Base-by-base conservation (phyloP, 1,140 invertebrate genomes). In the Nasonia vitripennis region DNA sequence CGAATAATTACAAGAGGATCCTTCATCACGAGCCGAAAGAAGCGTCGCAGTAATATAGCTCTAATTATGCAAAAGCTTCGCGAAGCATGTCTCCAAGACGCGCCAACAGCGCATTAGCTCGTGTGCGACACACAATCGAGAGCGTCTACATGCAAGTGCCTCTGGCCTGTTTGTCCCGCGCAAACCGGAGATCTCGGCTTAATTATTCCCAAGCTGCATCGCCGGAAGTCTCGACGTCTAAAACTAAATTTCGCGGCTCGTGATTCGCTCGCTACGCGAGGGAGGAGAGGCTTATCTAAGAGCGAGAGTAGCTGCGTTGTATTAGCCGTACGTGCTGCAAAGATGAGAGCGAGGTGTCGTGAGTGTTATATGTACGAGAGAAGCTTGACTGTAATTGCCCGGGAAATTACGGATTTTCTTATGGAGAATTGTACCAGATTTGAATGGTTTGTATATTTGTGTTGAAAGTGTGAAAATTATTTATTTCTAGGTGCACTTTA, bases 161-260 rank as follows among this genome's bases (percentile, higher is more conserved):
- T 37, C 7, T 71, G 23, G 31, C 23, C 20, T n/a, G 31, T 34
- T 71, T 34, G 68, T 71, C 68, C 4, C 68, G 27, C 1, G 27
- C 31, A 71, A 71, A 71, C 68, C 68, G 27, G 68, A 71, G 68
- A 34, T 31, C 31, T 34, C 27, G 27, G 68, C 68, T 71, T 71
- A 27, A 71, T 71, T 31, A 71, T 71, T 71, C 17, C 68, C 9
- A 27, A 71, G 31, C 23, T 71, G 68, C 68, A 27, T 62, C 68
- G 14, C 31, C 68, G 27, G 23, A 34, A 71, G 68, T 34, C 68
- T 71, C 68, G 23, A 34, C 73, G 17, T 14, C 34, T 41, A 31
- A 75, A 41, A 41, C 73, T 75, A 34, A 75, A 75, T 75, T 75
- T 45, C 37, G 31, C 73, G 34, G 73, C 20, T 45, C 73, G 34